Evolutionary conservation across 2,888 invertebrate genomes (phyloP).

Genomic region (Phortica okadai): DNA sequence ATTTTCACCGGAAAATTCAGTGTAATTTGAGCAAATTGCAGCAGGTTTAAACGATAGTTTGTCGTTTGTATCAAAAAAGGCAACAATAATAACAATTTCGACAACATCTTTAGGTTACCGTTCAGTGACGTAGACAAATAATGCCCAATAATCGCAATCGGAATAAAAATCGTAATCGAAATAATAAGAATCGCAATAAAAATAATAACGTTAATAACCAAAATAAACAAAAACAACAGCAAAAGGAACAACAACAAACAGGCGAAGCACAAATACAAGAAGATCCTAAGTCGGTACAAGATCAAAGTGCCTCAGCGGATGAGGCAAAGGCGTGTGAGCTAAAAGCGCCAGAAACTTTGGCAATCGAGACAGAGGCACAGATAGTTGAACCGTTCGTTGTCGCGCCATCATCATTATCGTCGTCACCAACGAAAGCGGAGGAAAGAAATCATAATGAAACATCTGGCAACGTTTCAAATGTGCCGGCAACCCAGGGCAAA

Average conservation of each 20-base stretch:
- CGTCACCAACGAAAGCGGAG: background rate
- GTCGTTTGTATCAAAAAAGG: background rate
- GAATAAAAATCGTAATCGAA: constrained; percentile 67
- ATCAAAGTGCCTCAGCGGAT: constrained; percentile 24
- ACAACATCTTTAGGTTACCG: background rate
- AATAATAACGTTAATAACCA: constrained; percentile 61
- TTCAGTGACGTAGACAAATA: constrained; percentile 49
- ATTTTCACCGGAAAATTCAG: constrained; percentile 7
- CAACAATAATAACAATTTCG: background rate
- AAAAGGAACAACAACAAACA: constrained; percentile 36
- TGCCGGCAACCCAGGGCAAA: constrained; percentile 50
- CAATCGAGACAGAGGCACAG: constrained; percentile 25
- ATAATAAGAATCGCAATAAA: constrained; percentile 67
- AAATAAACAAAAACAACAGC: constrained; percentile 49
- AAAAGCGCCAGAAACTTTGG: background rate
- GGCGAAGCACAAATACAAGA: constrained; percentile 25
- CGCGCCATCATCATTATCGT: background rate
- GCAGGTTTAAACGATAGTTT: background rate
- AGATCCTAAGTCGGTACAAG: constrained; percentile 31
- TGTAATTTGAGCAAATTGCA: constrained; percentile 15
- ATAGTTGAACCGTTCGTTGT: constrained; percentile 1
- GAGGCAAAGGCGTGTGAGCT: background rate
- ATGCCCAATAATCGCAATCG: constrained; percentile 73
- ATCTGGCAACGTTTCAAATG: constrained; percentile 67
- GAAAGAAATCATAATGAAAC: constrained; percentile 54